A percentile compares a stretch with the other conserved stretches of the same genome.
phyloP scores from a whole-genome alignment of 2,888 invertebrate species.

The Pristionchus japonicus region DNA sequence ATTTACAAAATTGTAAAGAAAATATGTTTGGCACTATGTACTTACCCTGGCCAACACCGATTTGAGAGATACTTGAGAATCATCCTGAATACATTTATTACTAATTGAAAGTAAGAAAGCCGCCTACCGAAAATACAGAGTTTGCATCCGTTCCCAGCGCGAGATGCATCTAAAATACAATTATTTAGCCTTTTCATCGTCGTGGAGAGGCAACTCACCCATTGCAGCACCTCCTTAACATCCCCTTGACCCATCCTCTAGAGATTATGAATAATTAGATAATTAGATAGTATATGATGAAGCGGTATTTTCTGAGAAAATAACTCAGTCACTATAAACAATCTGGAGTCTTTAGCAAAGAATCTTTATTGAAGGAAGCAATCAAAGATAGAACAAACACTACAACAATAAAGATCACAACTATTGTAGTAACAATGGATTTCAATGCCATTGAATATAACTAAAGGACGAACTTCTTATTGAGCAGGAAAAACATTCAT shows the following conservation, averaged over 20 bases:
- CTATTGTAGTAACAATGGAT: too few relatives aligned
- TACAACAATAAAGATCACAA: too few relatives aligned
- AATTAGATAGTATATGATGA: too few relatives aligned
- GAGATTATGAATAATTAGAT: background rate
- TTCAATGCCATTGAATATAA: too few relatives aligned
- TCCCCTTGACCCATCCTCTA: background rate
- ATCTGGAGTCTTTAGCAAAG: too few relatives aligned
- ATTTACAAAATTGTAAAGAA: background rate
- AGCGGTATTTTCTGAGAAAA: too few relatives aligned
- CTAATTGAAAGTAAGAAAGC: background rate
- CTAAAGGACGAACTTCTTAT: too few relatives aligned
- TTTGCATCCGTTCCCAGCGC: background rate
- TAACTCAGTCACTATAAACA: too few relatives aligned
- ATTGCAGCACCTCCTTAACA: background rate
- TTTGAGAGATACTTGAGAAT: background rate
- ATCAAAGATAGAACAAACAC: too few relatives aligned
- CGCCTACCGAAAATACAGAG: background rate
- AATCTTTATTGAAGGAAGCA: too few relatives aligned
- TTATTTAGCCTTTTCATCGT: background rate
- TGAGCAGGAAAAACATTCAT: background rate
- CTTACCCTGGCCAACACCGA: background rate
- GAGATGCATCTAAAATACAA: background rate
- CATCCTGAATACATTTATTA: background rate
- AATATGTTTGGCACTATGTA: background rate
- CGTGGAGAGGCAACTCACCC: background rate